phyloP scores from a whole-genome alignment of 1,140 invertebrate species.

The Megalonaias nervosa region DNA sequence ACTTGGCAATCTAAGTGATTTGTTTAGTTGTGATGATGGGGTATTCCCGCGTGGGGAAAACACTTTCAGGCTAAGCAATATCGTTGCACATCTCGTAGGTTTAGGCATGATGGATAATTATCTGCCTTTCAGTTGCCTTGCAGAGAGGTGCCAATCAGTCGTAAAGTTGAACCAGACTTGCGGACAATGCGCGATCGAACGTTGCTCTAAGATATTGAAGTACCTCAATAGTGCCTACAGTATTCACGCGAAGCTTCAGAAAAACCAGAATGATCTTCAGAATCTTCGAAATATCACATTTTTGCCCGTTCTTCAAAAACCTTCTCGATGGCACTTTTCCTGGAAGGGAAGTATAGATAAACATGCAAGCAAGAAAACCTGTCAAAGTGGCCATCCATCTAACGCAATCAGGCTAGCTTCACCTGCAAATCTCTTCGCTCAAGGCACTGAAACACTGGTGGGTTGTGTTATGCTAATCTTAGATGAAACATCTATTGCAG shows the following conservation, averaged over 20 bases:
- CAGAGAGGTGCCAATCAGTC: slow-evolving; percentile 30
- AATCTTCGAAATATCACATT: slow-evolving; percentile 24
- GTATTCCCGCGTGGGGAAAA: slow-evolving; percentile 1
- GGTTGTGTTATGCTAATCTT: background rate
- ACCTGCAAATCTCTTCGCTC: background rate
- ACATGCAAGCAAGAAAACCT: no score
- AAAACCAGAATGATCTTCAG: background rate
- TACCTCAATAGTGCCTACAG: slow-evolving; percentile 7
- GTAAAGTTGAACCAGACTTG: slow-evolving; percentile 7
- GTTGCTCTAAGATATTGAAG: slow-evolving; percentile 5
- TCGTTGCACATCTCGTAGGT: slow-evolving; percentile 1
- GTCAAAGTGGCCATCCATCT: no score
- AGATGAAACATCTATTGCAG: no score
- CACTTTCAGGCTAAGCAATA: slow-evolving; percentile 2
- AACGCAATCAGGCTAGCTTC: background rate
- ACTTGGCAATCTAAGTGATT: slow-evolving; percentile 1
- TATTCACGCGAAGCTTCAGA: background rate
- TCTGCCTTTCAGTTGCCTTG: slow-evolving; percentile 19
- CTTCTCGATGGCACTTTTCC: slow-evolving; percentile 27
- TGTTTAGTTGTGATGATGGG: slow-evolving; percentile 23
- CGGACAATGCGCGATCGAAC: slow-evolving; percentile 9
- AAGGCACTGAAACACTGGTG: background rate
- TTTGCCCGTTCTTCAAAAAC: slow-evolving; percentile 30
- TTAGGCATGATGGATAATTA: slow-evolving; percentile 35
- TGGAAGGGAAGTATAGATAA: slow-evolving; percentile 18